Percentiles rank a stretch among this genome's conserved stretches.
Evolutionary conservation across 2,113 vertebrate species (phyloP).

Genomic region (Silurus meridionalis): DNA sequence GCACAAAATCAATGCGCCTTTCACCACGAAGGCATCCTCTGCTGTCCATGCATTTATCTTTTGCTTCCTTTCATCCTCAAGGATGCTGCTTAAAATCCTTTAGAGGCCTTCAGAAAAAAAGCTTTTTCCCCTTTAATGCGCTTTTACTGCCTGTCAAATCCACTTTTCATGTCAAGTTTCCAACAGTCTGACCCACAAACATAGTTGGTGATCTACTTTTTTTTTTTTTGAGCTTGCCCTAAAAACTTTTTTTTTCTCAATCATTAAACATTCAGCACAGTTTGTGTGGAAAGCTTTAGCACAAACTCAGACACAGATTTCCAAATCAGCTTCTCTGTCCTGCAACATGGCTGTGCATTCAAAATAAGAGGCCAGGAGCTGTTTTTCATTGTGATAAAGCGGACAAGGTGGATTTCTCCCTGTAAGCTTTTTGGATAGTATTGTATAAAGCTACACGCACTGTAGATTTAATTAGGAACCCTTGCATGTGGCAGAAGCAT

Average conservation of each 20-base stretch:
- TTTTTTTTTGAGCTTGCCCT: conserved; percentile 56
- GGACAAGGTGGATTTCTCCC: not conserved
- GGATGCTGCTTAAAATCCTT: not conserved
- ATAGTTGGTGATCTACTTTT: conserved; percentile 64
- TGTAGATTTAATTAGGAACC: not conserved
- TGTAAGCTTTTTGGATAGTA: not conserved
- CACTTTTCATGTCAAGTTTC: conserved; percentile 40
- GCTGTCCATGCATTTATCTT: not conserved
- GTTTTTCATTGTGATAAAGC: not conserved
- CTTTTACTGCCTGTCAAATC: conserved; percentile 19
- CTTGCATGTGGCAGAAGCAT: too few species aligned
- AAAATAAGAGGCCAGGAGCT: not conserved
- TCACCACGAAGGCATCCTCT: not conserved
- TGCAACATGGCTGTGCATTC: not conserved
- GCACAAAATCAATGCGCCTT: not conserved
- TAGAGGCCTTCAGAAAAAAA: not conserved
- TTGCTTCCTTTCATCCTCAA: not conserved
- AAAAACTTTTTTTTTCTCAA: conserved; percentile 51
- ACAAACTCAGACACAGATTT: conserved; percentile 40
- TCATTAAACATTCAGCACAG: conserved; percentile 56
- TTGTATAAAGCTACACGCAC: not conserved
- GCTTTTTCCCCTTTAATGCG: not conserved
- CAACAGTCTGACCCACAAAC: conserved; percentile 55
- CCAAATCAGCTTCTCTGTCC: not conserved
- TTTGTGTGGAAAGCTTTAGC: conserved; percentile 37